Evolutionary conservation across 30 jellyfish, hydroid and myxozoan genomes (phyloP), one percentile per base, ranked within the genome.

Genomic region (Aurelia aurita): DNA sequence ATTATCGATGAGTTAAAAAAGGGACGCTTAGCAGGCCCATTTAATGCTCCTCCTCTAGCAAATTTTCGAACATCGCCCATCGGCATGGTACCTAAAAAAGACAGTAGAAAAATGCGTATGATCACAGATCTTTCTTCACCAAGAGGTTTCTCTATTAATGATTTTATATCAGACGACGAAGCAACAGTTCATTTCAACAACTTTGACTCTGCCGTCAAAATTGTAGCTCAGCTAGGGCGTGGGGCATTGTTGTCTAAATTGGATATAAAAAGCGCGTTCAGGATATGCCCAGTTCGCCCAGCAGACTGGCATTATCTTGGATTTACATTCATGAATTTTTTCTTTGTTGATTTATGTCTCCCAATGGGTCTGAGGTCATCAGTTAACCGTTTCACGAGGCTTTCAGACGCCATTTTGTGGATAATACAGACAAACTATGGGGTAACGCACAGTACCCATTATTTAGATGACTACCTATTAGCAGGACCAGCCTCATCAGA

Each of bases 21-120:
- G 19, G 90, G 94, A 21, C 79, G 96, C n/a, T 55, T 88, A 49
- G 84, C 75, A 25, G 97, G 97, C 34, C 97, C 97, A 58, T 79
- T 58, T 59, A 23, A 20, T 6, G 74, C 39, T 22, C 89, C 89
- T 16, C 97, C 97, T 13, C 55, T 68, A 20, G 28, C 51, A 21
- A 69, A 79, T 27, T 18, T 82, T 43, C 88, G 80, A 15, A 80
- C 86, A 5, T 82, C 79, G 51, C 61, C 96, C 29, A 44, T 88
- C 72, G 97, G 97, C 19, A 89, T 88, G 16, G 86, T 88, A 2
- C 97, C 93, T 13, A 88, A 88, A 61, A 67, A 76, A 57, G 79
- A 67, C 58, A 45, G 59, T 3, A 89, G 77, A 3, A 88, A 88
- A 78, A 79, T 75, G 77, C 84, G 94, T 18, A 20, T 73, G 31